A percentile compares a stretch with the other conserved stretches of the same genome.
Conservation (phyloP, 2,888 invertebrate genomes). For the Rhagophthalmus giganteus region DNA sequence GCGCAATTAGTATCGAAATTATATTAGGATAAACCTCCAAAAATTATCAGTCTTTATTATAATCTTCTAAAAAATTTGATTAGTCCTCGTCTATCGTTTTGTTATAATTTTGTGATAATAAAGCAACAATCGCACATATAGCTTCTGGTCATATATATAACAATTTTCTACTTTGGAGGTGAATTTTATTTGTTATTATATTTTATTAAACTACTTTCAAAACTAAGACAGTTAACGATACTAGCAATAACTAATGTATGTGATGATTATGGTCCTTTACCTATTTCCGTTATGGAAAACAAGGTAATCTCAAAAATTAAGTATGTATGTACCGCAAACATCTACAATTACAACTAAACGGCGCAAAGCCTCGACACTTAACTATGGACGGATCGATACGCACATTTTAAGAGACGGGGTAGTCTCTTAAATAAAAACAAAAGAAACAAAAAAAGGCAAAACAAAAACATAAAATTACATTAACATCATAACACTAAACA, state of each 20-base stretch:
- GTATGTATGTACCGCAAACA: not conserved
- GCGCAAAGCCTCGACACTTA: slow-evolving; percentile 16
- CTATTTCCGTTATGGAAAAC: not conserved
- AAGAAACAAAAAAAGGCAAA: slow-evolving; percentile 22
- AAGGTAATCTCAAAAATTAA: not conserved
- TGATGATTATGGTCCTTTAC: too few species aligned
- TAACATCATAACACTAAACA: slow-evolving; percentile 2
- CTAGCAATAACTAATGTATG: not conserved
- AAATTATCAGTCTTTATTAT: too few species aligned
- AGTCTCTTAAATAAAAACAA: slow-evolving; percentile 29
- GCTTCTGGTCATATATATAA: too few species aligned
- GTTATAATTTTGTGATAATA: too few species aligned
- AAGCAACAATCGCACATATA: too few species aligned
- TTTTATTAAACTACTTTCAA: not conserved
- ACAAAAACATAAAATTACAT: slow-evolving; percentile 19
- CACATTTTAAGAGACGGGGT: slow-evolving; percentile 31
- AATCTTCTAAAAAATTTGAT: too few species aligned
- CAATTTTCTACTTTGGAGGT: too few species aligned
- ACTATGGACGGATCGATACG: slow-evolving; percentile 38
- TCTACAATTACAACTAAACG: slow-evolving; percentile 1
- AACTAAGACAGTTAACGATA: not conserved
- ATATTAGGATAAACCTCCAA: too few species aligned
- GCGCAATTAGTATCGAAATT: too few species aligned
- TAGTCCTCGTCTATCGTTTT: too few species aligned
- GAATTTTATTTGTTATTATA: not conserved